Base-by-base conservation (phyloP, 2,113 vertebrate genomes). In the Saccopteryx leptura region DNA sequence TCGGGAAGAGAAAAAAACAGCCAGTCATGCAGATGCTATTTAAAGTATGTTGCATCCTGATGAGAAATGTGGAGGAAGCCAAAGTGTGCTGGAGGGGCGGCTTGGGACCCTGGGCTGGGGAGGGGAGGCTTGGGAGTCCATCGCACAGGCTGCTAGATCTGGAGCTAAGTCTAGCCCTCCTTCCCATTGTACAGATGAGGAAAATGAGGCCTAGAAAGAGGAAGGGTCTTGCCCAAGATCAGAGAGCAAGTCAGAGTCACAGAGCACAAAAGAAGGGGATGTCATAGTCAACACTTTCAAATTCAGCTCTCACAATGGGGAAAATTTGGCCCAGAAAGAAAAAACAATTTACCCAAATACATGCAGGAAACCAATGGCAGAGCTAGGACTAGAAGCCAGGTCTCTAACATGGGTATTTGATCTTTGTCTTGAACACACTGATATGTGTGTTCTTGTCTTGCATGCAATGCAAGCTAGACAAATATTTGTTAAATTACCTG, bases 1-100 rank as follows among this genome's bases (percentile, higher is more conserved):
- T 97, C 31, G 96, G 98, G 98, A 97, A 97, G 97, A 93, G 97
- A 98, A 97, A 98, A 97, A 96, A 98, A 90, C 94, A 98, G 98
- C 97, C 98, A 98, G 98, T 98, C 99, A 98, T 98, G 98, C 98
- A 99, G 98, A 98, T 98, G 98, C 98, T 99, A 98, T 99, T 99
- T 98, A 99, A 99, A 99, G 98, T 98, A 98, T 98, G 97, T 97
- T 96, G 98, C 97, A 97, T 98, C 97, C 97, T 97, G 98, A 98
- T 98, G 98, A 98, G 98, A 97, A 97, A 96, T 84, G 90, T 90
- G 93, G 90, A 98, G 93, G 74, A 91, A 98, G 96, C 98, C 96
- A 91, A 95, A 95, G 95, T 39, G 94, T 97, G 89, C 94, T 60
- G 86, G 60, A 88, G 72, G 84, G 91, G 89, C 89, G 87, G 93